phyloP scores from a whole-genome alignment of 2,888 invertebrate species.

The Galeopsomyia nigrocyanea region DNA sequence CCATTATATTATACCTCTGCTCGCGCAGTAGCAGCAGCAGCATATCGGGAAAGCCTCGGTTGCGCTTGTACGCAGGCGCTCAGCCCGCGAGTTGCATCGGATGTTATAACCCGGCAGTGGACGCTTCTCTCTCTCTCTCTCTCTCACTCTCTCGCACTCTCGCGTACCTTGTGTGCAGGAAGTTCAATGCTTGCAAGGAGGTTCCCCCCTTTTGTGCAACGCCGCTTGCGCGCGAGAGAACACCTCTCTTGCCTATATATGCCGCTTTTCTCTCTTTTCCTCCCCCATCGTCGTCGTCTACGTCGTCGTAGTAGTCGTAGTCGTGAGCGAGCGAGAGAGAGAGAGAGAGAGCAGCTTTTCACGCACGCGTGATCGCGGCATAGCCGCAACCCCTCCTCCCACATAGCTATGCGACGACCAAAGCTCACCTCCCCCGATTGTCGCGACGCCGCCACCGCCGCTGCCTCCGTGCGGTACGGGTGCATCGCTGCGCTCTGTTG shows the following conservation, averaged over 20 bases:
- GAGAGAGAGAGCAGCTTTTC: slow-evolving; percentile 31
- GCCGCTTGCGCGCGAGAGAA: background rate
- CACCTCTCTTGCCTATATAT: slow-evolving; percentile 1
- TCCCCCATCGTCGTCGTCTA: slow-evolving; percentile 8
- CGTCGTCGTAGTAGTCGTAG: background rate
- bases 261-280: background rate
- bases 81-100: background rate
- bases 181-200: slow-evolving; percentile 59
- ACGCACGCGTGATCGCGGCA: slow-evolving; percentile 47
- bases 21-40: too few relatives aligned
- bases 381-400: background rate
- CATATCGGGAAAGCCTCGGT: background rate
- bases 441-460: background rate
- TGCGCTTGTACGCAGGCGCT: background rate
- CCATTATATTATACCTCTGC: too few relatives aligned
- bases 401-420: background rate
- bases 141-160: slow-evolving; percentile 10
- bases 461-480: too few relatives aligned
- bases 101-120: background rate
- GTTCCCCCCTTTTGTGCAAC: slow-evolving; percentile 15
- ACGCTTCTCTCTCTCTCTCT: background rate
- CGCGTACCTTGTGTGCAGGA: slow-evolving; percentile 54
- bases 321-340: too few relatives aligned
- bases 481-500: too few relatives aligned
- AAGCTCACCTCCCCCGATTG: background rate